Base-by-base conservation (phyloP, 64 coral and sea anemone genomes). In the Exaiptasia diaphana region DNA sequence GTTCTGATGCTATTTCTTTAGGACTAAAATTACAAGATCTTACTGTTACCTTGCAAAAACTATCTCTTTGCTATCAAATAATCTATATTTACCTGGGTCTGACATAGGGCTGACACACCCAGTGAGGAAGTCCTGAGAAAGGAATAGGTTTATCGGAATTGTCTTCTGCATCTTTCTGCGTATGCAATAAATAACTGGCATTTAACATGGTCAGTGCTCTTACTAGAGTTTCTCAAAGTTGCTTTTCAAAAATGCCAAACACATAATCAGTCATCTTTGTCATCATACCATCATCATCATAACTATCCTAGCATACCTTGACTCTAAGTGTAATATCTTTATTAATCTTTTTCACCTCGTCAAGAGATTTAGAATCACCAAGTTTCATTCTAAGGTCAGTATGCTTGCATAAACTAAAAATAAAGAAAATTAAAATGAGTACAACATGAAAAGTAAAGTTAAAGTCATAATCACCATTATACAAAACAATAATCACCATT, bases 91-190 rank as follows among this genome's bases (percentile, higher is more conserved):
- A 65, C 61, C 61, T 34, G 32, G 61, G 61, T 65, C 61, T 65
- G 4, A 35, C 31, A 65, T 65, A 65, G 38, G 61, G 61, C 61
- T 65, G 61, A 33, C 61, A 65, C 31, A 65, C 61, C 61, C 61
- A 65, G 32, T 65, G 61, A 3, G 31, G 61, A 35, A 65, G 21
- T 37, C 61, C 61, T 36, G 61, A 35, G 31, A 35, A 65, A 3
- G 61, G 38, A 20, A 65, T 17, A 35, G 61, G 61, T 20, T 35
- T 5, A 38, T 65, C 61, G 14, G 33, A 35, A 17, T 65, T 65
- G 30, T 65, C 61, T 20, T 65, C 12, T 0, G 61, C 61, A 65
- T 65, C 61, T 65, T 37, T 65, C 61, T 65, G 18, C 8, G 34
- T 62, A 31, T n/a, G n/a, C n/a, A n/a, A n/a, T n/a, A n/a, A n/a